Base-by-base conservation (phyloP, 2,113 vertebrate species). In the Fregata magnificens region DNA sequence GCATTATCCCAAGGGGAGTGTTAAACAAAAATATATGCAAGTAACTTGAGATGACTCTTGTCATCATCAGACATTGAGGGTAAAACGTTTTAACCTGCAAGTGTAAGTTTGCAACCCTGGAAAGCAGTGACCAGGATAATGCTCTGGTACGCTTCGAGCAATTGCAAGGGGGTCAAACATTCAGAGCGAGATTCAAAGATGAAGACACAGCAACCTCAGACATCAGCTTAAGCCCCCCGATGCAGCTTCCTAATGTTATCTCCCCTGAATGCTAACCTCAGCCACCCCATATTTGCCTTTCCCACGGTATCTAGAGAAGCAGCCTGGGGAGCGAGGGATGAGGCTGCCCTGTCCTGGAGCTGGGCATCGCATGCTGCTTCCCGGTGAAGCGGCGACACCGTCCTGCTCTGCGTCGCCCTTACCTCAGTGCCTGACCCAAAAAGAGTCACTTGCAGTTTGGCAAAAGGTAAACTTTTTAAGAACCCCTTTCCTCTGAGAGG, bases 341-440 rank as follows among this genome's bases (percentile, higher is more conserved):
- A 78, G 42, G 18, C 36, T 56, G 29, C 47, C 72, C n/a, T 11
- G 25, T 73, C 69, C 53, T 4, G 11, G 45, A 72, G 65, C 45
- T 65, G 42, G 22, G 21, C 4, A 0, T 40, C 3, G 4, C 6
- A 1, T 5, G 21, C 15, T 6, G 10, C 21, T 56, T 50, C 49
- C 36, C 4, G 1, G 22, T 11, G 22, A 52, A 28, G 44, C 2
- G 1, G 13, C 2, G 4, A 61, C 0, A 0, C 36, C 2, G 0
- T 67, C 40, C 59, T 62, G 20, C 38, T 79, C 29, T 59, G 14
- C 16, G 7, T n/a, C 22, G 9, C n/a, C 25, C 32, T 77, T 40
- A 34, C 49, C 49, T 92, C 13, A 4, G 18, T 67, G 42, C 26
- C 50, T 6, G 2, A 25, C 36, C 40, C 45, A 12, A 65, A 82